phyloP scores from a whole-genome alignment of 2,797 vertebrate genomes.

The Pseudomugil gertrudae region DNA sequence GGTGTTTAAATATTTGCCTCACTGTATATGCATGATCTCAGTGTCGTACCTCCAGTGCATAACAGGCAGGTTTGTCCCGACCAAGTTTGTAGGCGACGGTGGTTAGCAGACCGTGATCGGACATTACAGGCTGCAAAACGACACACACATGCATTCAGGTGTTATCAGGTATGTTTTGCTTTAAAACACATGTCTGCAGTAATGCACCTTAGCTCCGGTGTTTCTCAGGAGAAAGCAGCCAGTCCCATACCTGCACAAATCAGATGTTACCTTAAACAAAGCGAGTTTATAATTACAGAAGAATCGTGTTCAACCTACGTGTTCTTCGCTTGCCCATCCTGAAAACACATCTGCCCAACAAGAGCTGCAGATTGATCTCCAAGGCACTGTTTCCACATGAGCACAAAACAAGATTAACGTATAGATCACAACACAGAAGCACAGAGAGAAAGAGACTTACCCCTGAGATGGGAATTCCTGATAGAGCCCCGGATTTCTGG shows the following conservation, averaged over 20 bases:
- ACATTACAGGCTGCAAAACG: constrained; percentile 89
- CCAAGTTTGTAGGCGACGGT: constrained; percentile 97
- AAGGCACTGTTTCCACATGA: constrained; percentile 85
- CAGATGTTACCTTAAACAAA: not conserved
- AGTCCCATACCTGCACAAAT: constrained; percentile 89
- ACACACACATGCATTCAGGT: not conserved
- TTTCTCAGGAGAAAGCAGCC: constrained; percentile 96
- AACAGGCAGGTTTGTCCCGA: constrained; percentile 91
- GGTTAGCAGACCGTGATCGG: constrained; percentile 96
- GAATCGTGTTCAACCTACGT: constrained; percentile 89
- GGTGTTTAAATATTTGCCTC: not conserved
- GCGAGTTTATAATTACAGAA: not conserved
- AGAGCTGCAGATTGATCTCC: constrained; percentile 98
- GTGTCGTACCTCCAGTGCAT: constrained; percentile 89
- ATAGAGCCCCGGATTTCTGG: constrained; percentile 93
- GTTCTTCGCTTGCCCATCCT: constrained; percentile 96
- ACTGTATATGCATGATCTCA: too few relatives aligned
- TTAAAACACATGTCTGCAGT: not conserved
- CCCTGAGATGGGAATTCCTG: constrained; percentile 96
- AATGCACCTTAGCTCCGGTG: constrained; percentile 90
- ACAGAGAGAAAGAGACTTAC: constrained; percentile 78
- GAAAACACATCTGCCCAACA: constrained; percentile 98
- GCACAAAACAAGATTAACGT: not conserved
- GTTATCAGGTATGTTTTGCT: not conserved
- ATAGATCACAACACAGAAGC: not conserved